Base-by-base conservation (phyloP, 2,797 vertebrate species). In the Protonibea diacanthus region DNA sequence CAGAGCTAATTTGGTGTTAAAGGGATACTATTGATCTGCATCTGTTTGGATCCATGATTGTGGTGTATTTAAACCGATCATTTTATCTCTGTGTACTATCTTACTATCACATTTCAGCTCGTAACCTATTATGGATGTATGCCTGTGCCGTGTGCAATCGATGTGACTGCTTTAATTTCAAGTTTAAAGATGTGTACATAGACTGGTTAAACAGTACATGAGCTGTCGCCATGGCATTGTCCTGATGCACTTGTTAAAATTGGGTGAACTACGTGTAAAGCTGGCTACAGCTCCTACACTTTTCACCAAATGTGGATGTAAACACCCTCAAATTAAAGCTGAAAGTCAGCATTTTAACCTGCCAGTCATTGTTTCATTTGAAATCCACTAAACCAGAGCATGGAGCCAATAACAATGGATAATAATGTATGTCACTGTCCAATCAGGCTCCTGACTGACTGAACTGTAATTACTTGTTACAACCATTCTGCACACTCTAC, bases 391-490 rank as follows among this genome's bases (percentile, higher is more conserved):
- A 33, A 23, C 10, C 9, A 0, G 21, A 67, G 55, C 2, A 59
- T 9, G 21, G 45, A 51, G 23, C 23, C 63, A 42, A 7, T 1
- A 33, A 75, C 56, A 45, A 67, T 6, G 45, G 44, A 65, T 27
- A 27, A 66, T 17, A 44, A 18, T 25, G 42, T 25, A 17, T 2
- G 23, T 71, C 48, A 4, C 48, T 44, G 70, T n/a, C 58, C 58
- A 27, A 55, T 62, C 1, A 45, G 49, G 8, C 40, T 33, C 2
- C 60, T 63, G 17, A 49, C 62, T 42, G 12, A 2, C 21, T 15
- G 12, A 62, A 17, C 62, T 29, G 33, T 66, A 59, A 66, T 66
- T 74, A 66, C 49, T 49, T 6, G n/a, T 44, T 49, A 40, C 59
- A 63, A 33, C 51, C 42, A 42, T 49, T 40, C n/a, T 58, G 6